Conservation (phyloP, 2,113 vertebrate genomes). For the Murina feae region DNA sequence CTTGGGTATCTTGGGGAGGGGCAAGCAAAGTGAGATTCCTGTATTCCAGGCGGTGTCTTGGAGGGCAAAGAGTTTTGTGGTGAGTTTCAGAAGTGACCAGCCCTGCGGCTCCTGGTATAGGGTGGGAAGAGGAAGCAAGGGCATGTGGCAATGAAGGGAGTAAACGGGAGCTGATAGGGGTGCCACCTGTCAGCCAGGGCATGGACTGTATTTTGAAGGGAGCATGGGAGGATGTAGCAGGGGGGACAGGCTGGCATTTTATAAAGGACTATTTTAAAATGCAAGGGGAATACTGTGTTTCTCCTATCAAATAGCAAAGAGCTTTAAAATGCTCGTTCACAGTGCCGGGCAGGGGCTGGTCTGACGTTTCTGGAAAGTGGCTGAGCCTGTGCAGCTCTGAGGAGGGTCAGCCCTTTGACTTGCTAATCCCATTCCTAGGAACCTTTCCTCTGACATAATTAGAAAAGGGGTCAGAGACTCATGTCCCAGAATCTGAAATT, state of each 20-base stretch:
- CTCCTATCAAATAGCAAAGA: not conserved
- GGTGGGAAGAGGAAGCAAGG: not conserved
- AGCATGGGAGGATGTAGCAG: not conserved
- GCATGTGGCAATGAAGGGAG: not conserved
- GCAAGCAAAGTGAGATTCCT: not conserved
- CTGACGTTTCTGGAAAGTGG: slow-evolving; percentile 13
- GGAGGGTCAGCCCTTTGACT: not conserved
- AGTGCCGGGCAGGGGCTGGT: not conserved
- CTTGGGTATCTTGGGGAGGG: not conserved
- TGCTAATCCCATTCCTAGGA: not conserved
- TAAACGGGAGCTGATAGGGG: not conserved
- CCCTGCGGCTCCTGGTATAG: not conserved
- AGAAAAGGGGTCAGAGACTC: not conserved
- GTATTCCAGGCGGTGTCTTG: not conserved
- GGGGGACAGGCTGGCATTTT: not conserved
- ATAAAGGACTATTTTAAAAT: not conserved
- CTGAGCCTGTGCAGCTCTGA: not conserved
- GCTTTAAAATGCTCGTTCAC: not conserved
- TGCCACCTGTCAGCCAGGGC: not conserved
- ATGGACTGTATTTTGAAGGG: not conserved
- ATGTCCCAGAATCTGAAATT: slow-evolving; percentile 7
- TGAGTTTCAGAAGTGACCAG: not conserved
- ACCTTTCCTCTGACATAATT: not conserved
- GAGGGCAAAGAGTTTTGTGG: not conserved
- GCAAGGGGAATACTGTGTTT: not conserved